phyloP scores from a whole-genome alignment of 2,888 invertebrate genomes.

The Dioctria linearis region DNA sequence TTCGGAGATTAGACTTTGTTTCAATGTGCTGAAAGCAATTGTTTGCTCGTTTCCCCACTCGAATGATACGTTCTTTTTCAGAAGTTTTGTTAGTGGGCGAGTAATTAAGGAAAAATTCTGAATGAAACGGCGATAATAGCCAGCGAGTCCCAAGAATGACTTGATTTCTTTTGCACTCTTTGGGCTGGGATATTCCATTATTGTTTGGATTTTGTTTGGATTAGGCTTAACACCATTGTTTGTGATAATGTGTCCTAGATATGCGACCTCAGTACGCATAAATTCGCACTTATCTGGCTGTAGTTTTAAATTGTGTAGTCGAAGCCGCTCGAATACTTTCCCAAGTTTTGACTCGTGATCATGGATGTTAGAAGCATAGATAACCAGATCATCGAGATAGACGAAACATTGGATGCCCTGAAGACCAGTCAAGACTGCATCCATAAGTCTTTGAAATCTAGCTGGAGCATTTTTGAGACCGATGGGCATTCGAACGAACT shows the following conservation, averaged over 20 bases:
- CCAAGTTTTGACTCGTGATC: conserved; percentile 47
- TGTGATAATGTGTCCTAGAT: conserved; percentile 63
- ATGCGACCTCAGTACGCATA: conserved; percentile 58
- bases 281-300: conserved; percentile 62
- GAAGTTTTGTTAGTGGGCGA: too few relatives aligned
- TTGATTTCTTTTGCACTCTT: conserved; percentile 60
- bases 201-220: too few relatives aligned
- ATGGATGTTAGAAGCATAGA: conserved; percentile 43
- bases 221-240: conserved; percentile 62
- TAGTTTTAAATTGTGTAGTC: conserved; percentile 59
- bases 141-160: conserved; percentile 59
- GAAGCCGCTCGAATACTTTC: conserved; percentile 36
- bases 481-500: conserved; percentile 53
- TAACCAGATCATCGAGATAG: conserved; percentile 55
- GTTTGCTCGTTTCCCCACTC: too few relatives aligned
- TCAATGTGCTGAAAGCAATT: too few relatives aligned
- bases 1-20: too few relatives aligned
- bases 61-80: too few relatives aligned
- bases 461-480: conserved; percentile 56
- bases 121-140: conserved; percentile 57
- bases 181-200: conserved; percentile 52
- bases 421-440: conserved; percentile 49
- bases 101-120: too few relatives aligned
- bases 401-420: conserved; percentile 53
- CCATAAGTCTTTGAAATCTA: conserved; percentile 56